Base-by-base conservation (phyloP, 2,113 vertebrate species). In the Heterotis niloticus region DNA sequence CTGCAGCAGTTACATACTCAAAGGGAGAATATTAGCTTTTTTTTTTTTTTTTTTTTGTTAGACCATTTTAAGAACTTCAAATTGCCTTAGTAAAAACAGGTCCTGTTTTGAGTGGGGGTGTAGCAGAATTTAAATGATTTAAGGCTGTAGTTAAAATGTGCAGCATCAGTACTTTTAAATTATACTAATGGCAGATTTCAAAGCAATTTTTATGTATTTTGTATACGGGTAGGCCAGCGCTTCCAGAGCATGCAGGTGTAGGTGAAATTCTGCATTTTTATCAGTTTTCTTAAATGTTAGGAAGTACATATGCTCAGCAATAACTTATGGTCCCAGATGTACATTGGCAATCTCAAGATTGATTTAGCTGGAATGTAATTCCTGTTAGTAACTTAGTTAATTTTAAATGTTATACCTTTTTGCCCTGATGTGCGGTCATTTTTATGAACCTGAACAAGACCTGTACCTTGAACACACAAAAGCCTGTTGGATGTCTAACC, bases 131-230 rank as follows among this genome's bases (percentile, higher is more conserved):
- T 72, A 75, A 81, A 80, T 82, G 71, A 83, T 76, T 65, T 51
- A 54, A 83, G 80, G 90, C 93, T 92, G 62, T 85, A 85, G 88
- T 87, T 83, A 86, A 87, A 88, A 86, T 81, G 89, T 87, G 88
- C 87, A 91, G 90, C 91, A 87, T 90, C 89, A 88, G 92, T 94
- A 90, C 88, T 91, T 91, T 94, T 90, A 90, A 86, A 71, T 82
- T 84, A 82, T 85, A 82, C 88, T 83, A 64, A 83, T 89, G 88
- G 84, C 89, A 85, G 87, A 77, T 89, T 64, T 85, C 84, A 87
- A 84, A 86, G 88, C 90, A 89, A 70, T 20, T 92, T 90, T 90
- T 92, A 89, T 94, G 92, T 87, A 84, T 90, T 93, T 92, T 92
- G 85, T 89, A 79, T 91, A 88, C 82, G 83, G 84, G 68, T 75